phyloP scores from a whole-genome alignment of 2,888 invertebrate genomes.

The Synanthedon tipuliformis region DNA sequence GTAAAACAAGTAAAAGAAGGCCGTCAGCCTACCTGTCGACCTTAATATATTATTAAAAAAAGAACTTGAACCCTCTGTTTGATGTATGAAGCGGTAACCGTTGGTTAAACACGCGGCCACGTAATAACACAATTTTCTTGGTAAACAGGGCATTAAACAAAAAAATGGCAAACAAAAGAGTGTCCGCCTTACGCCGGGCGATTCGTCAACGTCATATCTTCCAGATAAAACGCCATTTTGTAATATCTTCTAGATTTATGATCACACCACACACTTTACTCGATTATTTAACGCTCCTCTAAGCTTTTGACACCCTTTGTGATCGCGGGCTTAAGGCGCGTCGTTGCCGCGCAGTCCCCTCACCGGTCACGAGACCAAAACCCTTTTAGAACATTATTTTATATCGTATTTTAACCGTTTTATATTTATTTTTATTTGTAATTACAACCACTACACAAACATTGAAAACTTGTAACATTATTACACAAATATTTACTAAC shows the following conservation, averaged over 20 bases:
- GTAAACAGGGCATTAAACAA: background rate
- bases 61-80: too few relatives aligned
- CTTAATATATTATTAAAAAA: too few relatives aligned
- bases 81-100: background rate
- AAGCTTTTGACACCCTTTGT: background rate
- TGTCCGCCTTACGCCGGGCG: conserved; percentile 14
- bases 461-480: too few relatives aligned
- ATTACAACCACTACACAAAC: too few relatives aligned
- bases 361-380: background rate
- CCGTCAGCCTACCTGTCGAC: too few relatives aligned
- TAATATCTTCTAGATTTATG: conserved; percentile 45
- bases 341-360: background rate
- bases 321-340: background rate
- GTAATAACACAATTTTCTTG: too few relatives aligned
- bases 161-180: background rate
- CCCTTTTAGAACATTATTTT: too few relatives aligned
- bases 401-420: too few relatives aligned
- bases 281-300: conserved; percentile 26
- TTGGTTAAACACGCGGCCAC: too few relatives aligned
- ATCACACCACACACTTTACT: conserved; percentile 9
- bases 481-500: too few relatives aligned
- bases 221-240: conserved; percentile 44
- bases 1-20: too few relatives aligned
- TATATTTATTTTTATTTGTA: too few relatives aligned
- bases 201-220: conserved; percentile 45